Evolutionary conservation across 2,113 vertebrate genomes (phyloP), one percentile per base, ranked within the genome.

Genomic region (Chloroceryle aenea): DNA sequence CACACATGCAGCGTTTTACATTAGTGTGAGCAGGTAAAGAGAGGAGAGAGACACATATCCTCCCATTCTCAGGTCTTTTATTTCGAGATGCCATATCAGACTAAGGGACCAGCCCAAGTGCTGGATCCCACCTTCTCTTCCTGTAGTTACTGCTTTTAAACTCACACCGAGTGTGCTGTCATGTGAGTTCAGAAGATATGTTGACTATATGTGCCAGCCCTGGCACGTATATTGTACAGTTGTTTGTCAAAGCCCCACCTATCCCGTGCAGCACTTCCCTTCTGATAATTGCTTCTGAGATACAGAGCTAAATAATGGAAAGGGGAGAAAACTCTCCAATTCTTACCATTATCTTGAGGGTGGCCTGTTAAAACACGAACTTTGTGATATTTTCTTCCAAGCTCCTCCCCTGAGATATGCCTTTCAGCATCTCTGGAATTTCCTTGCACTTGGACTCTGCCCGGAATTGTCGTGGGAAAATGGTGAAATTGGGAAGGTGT

Each of bases 311-410:
- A 86, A 90, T 64, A 38, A 93, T 38, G 76, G 88, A 93, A 93
- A 90, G n/a, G 17, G 48, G 43, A 94, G 42, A 89, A 87, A 87
- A 67, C 10, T 56, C 50, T 19, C 74, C 36, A 78, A 71, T 77
- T 89, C 94, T 95, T 69, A 84, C 56, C 47, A 61, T 64, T 96
- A 94, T 96, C 96, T 90, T 29, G 36, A 84, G 73, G 53, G n/a
- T 22, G 74, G 83, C 55, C 92, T 96, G 96, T 94, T 87, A 81
- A 96, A 97, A 97, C 90, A 97, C 18, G 19, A 95, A n/a, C 52
- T 50, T 27, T 30, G 71, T 84, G 93, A 87, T 95, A 95, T 82
- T 85, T 96, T 78, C 69, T 73, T 79, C 62, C 81, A 66, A 64
- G 66, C 30, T 82, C 58, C 62, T 94, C 66, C 74, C 5, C 32